These are phyloP conservation scores for Fregata magnificens DNA, from an alignment of 2,113 vertebrate genomes.

Conservation along the genomic window DNA sequence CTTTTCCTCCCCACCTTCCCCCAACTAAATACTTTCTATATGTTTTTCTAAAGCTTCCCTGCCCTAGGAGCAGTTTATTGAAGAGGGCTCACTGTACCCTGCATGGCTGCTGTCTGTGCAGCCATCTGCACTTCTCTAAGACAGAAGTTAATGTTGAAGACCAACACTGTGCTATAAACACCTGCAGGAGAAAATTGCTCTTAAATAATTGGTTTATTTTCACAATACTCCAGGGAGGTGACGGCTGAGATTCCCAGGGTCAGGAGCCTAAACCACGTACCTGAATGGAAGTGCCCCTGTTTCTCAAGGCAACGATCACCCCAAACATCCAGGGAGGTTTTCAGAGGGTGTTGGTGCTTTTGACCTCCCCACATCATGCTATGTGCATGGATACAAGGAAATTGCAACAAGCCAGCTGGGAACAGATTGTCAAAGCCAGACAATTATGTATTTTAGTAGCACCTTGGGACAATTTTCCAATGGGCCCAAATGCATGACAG, in stretches of 20 bases:
- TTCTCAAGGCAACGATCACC: not conserved
- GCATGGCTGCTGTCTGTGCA: not conserved
- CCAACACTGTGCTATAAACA: not conserved
- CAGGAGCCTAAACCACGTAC: not conserved
- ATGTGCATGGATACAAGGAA: not conserved
- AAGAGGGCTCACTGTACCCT: not conserved
- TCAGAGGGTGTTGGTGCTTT: not conserved
- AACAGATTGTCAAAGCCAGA: not conserved
- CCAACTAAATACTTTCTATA: not conserved
- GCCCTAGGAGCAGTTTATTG: not conserved
- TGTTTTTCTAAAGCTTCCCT: not conserved
- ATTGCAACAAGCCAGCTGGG: not conserved
- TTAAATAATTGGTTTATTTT: not conserved
- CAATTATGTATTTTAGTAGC: not conserved
- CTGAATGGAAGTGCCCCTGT: not conserved
- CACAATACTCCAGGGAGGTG: not conserved
- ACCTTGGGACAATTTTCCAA: not conserved
- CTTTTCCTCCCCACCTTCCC: not conserved
- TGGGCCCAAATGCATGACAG: not conserved
- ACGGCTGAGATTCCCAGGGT: not conserved
- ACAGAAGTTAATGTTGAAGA: not conserved
- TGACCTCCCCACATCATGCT: not conserved
- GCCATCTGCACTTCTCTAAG: not conserved
- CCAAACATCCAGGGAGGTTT: not conserved
- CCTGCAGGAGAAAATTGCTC: not conserved